Evolutionary conservation across 1,140 invertebrate species (phyloP), one percentile per base, ranked within the genome.

Genomic region (Drosophila murphyi): DNA sequence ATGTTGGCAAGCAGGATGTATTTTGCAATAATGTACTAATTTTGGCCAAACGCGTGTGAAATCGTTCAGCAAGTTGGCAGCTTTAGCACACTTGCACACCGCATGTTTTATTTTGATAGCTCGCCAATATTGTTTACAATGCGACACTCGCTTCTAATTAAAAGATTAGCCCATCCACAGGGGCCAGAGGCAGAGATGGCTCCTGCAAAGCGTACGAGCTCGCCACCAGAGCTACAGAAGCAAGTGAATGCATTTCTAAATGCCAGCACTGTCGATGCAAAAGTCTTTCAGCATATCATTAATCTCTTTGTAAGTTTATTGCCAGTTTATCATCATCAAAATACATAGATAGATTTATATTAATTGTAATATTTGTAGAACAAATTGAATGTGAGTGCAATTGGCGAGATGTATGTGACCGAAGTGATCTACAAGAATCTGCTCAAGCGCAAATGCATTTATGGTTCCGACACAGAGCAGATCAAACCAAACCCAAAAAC

Each of bases 361-460:
- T 20, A 93, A 92, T 32, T 7, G 1, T 43, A 20, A 20, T n/a
- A n/a, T 4, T n/a, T 3, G 6, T 10, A 76, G 93, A 93, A 77
- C 35, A 43, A 48, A 29, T 29, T 3, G 2, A 35, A 65, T 0
- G 35, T 34, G 5, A 20, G 52, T 41, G 43, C 45, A 10, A 5
- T 47, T 8, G 93, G 93, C 93, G 45, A 80, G 5, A 83, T 88
- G 93, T 94, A 50, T 93, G 94, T 95, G 8, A 82, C 96, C 68
- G 95, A 96, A 91, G 93, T 95, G 31, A 95, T 96, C 76, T 96
- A 96, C 78, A 93, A 93, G 5, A 95, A 95, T 80, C 77, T 96
- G 41, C 78, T 96, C 1, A 95, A 94, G 80, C 93, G 95, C n/a
- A 92, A 94, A 28, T 94, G 94, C 41, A 94, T 79, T 8, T 32